These are phyloP conservation scores for Rotaria magnacalcarata DNA, from an alignment of 2,888 invertebrate species.

Conservation along the genomic window DNA sequence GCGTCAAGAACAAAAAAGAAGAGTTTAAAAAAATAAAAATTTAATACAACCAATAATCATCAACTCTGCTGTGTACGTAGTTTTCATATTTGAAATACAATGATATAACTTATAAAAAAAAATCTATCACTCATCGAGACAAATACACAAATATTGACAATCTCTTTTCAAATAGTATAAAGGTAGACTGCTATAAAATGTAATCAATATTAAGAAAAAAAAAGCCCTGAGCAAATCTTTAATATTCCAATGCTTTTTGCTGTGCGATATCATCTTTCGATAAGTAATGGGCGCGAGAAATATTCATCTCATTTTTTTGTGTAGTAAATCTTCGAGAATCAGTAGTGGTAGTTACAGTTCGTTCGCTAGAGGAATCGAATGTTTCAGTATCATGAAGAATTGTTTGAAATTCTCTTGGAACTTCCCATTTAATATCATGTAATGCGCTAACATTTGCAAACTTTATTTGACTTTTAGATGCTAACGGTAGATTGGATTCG, in stretches of 20 bases:
- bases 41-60: background rate
- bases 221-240: background rate
- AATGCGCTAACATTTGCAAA: constrained; percentile 1
- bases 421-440: constrained; percentile 36
- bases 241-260: background rate
- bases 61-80: background rate
- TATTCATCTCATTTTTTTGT: background rate
- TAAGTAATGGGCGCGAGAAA: background rate
- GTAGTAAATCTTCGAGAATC: background rate
- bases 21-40: background rate
- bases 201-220: background rate
- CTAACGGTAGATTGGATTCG: background rate
- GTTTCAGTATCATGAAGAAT: background rate
- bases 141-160: background rate
- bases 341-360: background rate
- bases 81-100: background rate
- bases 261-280: background rate
- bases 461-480: background rate
- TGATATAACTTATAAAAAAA: background rate
- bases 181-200: background rate
- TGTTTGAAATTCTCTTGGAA: constrained; percentile 18
- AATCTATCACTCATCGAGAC: background rate
- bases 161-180: background rate
- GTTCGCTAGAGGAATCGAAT: background rate
- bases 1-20: background rate